Conservation (phyloP, 2,797 vertebrate genomes). For the Sciurus vulgaris region DNA sequence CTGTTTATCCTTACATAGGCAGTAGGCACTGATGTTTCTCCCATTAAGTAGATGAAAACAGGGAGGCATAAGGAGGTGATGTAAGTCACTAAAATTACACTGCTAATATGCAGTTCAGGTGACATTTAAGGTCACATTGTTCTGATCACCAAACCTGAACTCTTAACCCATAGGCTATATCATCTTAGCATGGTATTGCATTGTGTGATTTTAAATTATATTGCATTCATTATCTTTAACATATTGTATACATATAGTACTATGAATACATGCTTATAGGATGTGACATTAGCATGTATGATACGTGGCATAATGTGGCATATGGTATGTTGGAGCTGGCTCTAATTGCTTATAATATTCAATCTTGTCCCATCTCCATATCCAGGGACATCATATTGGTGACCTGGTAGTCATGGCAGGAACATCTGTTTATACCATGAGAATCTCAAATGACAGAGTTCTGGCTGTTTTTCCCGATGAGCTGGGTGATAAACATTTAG, state of each 20-base stretch:
- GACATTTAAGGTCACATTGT: slow-evolving; percentile 1
- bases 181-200: neutral
- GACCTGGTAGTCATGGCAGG: neutral
- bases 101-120: neutral
- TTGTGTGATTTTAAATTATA: neutral
- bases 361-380: neutral
- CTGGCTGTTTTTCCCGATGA: neutral
- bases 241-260: neutral
- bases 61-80: neutral
- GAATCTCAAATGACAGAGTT: neutral
- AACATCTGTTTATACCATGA: neutral
- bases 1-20: neutral
- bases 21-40: neutral
- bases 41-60: neutral
- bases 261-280: neutral
- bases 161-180: neutral
- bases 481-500: neutral
- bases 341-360: neutral
- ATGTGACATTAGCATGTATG: neutral
- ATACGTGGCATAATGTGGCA: neutral
- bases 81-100: neutral
- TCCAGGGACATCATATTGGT: neutral
- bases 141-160: neutral
- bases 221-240: neutral
- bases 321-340: neutral